Evolutionary conservation across 1,140 invertebrate genomes (phyloP).

Genomic region (Varroa destructor): DNA sequence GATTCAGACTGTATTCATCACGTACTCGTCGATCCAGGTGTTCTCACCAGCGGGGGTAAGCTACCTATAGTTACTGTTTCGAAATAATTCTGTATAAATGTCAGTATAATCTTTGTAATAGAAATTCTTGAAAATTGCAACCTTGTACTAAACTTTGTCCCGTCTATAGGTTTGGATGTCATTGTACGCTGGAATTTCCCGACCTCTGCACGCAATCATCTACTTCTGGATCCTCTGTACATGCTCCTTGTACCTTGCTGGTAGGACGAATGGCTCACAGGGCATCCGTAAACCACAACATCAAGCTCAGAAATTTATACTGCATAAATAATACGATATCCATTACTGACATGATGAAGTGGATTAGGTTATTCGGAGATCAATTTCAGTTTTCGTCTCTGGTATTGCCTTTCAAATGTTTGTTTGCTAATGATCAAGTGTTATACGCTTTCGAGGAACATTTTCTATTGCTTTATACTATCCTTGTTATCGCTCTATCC

Average conservation of each 20-base stretch:
- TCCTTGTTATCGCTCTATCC: too few relatives aligned
- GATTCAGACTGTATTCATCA: background rate
- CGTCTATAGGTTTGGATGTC: background rate
- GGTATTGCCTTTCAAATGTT: too few relatives aligned
- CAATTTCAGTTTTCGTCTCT: too few relatives aligned
- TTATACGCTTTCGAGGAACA: too few relatives aligned
- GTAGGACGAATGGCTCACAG: background rate
- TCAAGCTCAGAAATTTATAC: too few relatives aligned
- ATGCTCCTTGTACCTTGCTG: background rate
- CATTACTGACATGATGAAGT: too few relatives aligned
- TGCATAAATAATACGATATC: too few relatives aligned
- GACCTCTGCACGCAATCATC: conserved; percentile 13
- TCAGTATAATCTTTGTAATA: too few relatives aligned
- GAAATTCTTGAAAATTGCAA: background rate
- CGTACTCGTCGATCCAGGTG: conserved; percentile 23
- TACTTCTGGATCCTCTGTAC: conserved; percentile 12
- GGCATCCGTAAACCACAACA: too few relatives aligned
- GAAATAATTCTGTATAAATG: background rate
- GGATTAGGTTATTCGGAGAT: too few relatives aligned
- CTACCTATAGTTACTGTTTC: background rate
- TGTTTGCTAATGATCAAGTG: too few relatives aligned
- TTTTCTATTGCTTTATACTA: too few relatives aligned
- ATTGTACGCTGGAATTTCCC: conserved; percentile 8
- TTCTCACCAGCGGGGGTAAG: conserved; percentile 21
- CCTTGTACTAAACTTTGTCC: background rate